Base-by-base conservation (phyloP, 2,113 vertebrate genomes). In the Rafetus swinhoei region DNA sequence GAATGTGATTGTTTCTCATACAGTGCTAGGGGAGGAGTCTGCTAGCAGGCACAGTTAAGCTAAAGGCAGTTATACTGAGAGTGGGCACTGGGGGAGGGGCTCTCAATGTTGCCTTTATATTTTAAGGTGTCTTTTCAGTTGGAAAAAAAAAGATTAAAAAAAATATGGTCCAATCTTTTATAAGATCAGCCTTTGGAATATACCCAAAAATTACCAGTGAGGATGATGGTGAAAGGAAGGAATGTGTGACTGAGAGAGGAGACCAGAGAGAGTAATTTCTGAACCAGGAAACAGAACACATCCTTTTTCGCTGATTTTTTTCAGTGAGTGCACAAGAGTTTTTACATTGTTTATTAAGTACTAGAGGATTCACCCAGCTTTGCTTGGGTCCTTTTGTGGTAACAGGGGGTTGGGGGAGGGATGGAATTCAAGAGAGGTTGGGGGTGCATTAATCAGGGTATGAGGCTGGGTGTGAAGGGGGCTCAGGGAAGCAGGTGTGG, bases 81-180 rank as follows among this genome's bases (percentile, higher is more conserved):
- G 45, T 45, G 45, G 45, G 45, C 45, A 45, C 45, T 45, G 45
- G 45, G 45, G 6, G 45, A 45, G 45, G 45, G 45, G 45, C 45
- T 45, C 45, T 45, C 45, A 45, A 45, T 45, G 45, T 45, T 45
- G 92, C 77, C 87, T 92, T 85, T 89, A 21, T 82, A 83, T 95
- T 95, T 95, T 91, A 93, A 95, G 84, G 79, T 92, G 85, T 18
- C 52, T 92, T 90, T 93, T 91, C 74, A 83, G 92, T 80, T 83
- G 13, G 3, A 22, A 29, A 3, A 9, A 7, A 5, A 2, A 0
- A 4, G 10, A 6, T 52, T 94, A 72, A 80, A 94, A 74, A 93
- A 95, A 85, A 85, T 77, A 85, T 1, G 3, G 10, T 85, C 79
- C 57, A 59, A 55, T 87, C 12, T 10, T 94, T 92, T 74, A 92